Evolutionary conservation across 2,113 vertebrate genomes (phyloP), one percentile per base, ranked within the genome.

Genomic region (Crotalus viridis): DNA sequence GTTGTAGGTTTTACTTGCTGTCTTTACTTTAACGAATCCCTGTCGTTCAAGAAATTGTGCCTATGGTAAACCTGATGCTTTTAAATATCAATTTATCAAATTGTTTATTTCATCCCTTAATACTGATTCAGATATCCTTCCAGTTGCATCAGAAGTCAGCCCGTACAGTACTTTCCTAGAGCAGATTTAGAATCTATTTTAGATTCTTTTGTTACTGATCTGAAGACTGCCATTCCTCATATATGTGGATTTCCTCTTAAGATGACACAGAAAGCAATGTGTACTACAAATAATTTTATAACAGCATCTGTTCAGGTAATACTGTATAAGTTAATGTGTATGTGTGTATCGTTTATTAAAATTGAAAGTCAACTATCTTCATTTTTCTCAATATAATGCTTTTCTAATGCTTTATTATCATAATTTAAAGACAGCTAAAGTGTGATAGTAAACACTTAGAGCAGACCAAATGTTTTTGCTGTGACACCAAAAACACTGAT

Each of bases 111-210:
- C 92, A 8, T 87, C 64, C 96, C 94, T 97, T 96, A 97, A 95
- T 93, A 5, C 24, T 87, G 46, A 90, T 1, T 90, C 95, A 98
- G 96, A 5, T 99, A 99, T 91, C 99, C 99, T 85, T 95, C 99
- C 94, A 98, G 96, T 94, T 99, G 99, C 92, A 95, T 99, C 94
- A 98, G 98, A 96, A 98, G 98, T 96, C 98, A 98, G 95, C 98
- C 98, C 1, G 86, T 98, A 22, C 98, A 99, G 95, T 98, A 97
- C 94, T 98, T 98, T 91, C 97, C 98, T 8, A 96, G 97, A 91
- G 96, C 95, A 69, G 96, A 98, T 96, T 97, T 97, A 94, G 98
- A 98, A 97, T 96, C 90, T 87, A 97, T 97, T 90, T 90, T 98
- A 92, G 96, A 89, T 94, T 94, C 95, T 95, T 99, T 99, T 96